Base-by-base conservation (phyloP, 2,797 vertebrate species). In the Avahi laniger region DNA sequence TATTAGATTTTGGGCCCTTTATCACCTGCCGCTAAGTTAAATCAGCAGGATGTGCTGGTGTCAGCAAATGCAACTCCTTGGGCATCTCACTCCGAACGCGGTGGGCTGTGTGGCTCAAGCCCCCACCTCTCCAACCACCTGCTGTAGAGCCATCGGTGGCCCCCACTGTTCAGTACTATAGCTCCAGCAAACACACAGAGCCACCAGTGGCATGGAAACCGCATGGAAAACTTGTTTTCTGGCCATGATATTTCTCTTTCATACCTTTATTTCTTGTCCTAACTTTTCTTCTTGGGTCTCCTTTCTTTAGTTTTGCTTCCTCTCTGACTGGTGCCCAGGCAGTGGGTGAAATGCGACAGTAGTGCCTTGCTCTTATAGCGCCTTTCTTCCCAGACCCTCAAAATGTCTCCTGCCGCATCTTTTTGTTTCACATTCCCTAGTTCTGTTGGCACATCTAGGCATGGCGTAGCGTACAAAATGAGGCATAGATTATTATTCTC, bases 301-400 rank as follows among this genome's bases (percentile, higher is more conserved):
- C n/a, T 43, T 41, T 90, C 35, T 81, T 91, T 35, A 79, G 9
- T 46, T 91, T 93, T 82, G 48, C 61, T 85, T 48, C 50, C 38
- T 72, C 79, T 69, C 3, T 30, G 72, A 38, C 8, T 1, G 2
- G 38, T 69, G 50, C 22, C 48, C n/a, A 46, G 70, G 10, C 13
- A 26, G 6, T 63, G 48, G 67, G 59, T 33, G 48, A 76, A 83
- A 89, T 83, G 79, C 52, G 35, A 76, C 50, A 33, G 26, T 1
- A 28, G 26, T 22, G 1, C 6, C 69, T 73, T 50, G 33, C 59
- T 69, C 17, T 61, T 22, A 26, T 0, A 26, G 59, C 3, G 14
- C 14, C 38, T 59, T 80, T 94, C 65, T 87, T 79, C 33, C 17
- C 18, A 54, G 43, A 93, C 33, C 61, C 13, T 91, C 76, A 54